Conservation (phyloP, 2,113 vertebrate species). For the Peromyscus maniculatus region DNA sequence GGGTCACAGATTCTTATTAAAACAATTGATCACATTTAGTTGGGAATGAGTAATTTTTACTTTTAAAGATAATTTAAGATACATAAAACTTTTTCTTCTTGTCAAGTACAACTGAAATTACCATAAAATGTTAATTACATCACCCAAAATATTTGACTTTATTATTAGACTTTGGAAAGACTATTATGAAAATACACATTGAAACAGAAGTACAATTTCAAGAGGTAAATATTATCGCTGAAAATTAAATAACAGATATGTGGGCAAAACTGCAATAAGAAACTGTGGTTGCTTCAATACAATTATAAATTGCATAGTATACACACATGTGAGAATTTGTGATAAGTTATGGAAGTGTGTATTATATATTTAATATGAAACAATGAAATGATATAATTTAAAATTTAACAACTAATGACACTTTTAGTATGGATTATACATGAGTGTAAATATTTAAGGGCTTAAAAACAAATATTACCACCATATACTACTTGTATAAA, state of each 20-base stretch:
- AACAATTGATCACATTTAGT: neutral
- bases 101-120: neutral
- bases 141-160: conserved; percentile 19
- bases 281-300: neutral
- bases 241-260: neutral
- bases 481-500: neutral
- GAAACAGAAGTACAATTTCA: conserved; percentile 11
- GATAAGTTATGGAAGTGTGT: neutral
- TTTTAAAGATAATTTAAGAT: neutral
- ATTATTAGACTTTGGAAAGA: conserved; percentile 40
- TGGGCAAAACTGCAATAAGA: neutral
- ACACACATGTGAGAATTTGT: neutral
- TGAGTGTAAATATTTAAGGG: neutral
- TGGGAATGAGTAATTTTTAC: neutral
- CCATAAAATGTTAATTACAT: conserved; percentile 3
- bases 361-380: neutral
- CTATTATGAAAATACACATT: conserved; percentile 62
- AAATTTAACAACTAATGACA: neutral
- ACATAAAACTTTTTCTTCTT: neutral
- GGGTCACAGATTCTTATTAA: neutral
- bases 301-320: neutral
- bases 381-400: neutral
- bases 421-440: neutral
- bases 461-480: neutral
- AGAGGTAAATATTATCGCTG: conserved; percentile 56